Evolutionary conservation across 2,113 vertebrate species (phyloP).

Genomic region (Gopherus evgoodei): DNA sequence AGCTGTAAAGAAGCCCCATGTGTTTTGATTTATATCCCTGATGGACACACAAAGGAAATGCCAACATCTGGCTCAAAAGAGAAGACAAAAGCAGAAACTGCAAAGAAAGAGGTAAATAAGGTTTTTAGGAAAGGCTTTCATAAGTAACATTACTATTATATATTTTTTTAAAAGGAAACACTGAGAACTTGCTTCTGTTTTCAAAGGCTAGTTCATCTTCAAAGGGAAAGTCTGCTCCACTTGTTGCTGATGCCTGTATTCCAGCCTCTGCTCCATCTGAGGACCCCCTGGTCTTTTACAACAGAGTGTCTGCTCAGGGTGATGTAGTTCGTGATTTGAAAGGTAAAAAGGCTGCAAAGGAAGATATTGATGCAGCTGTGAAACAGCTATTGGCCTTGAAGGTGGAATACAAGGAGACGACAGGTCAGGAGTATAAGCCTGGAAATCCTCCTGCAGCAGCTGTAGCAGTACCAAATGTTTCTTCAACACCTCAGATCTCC

Average conservation of each 20-base stretch:
- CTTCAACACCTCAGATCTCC: conserved; percentile 10
- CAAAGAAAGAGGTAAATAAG: conserved; percentile 83
- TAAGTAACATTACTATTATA: background rate
- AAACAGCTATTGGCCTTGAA: conserved; percentile 90
- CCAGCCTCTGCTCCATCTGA: conserved; percentile 40
- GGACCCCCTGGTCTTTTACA: conserved; percentile 77
- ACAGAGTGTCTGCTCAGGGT: conserved; percentile 86
- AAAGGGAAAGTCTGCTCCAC: conserved; percentile 58
- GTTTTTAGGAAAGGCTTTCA: background rate
- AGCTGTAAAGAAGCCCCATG: conserved; percentile 97
- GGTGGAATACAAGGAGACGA: conserved; percentile 91
- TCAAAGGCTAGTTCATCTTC: conserved; percentile 45
- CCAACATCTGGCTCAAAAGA: conserved; percentile 97
- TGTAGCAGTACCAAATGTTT: background rate
- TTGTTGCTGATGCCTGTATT: background rate
- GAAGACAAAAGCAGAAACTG: conserved; percentile 87
- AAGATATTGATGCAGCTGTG: conserved; percentile 91
- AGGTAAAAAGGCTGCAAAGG: conserved; percentile 89
- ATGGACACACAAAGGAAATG: conserved; percentile 98
- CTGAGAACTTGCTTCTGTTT: background rate
- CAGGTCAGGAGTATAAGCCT: conserved; percentile 92
- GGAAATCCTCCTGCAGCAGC: conserved; percentile 73
- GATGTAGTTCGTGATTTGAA: conserved; percentile 92
- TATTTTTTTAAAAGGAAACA: background rate
- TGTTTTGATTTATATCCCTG: conserved; percentile 94